Base-by-base conservation (phyloP, 1,140 invertebrate species). In the Hestina assimilis region DNA sequence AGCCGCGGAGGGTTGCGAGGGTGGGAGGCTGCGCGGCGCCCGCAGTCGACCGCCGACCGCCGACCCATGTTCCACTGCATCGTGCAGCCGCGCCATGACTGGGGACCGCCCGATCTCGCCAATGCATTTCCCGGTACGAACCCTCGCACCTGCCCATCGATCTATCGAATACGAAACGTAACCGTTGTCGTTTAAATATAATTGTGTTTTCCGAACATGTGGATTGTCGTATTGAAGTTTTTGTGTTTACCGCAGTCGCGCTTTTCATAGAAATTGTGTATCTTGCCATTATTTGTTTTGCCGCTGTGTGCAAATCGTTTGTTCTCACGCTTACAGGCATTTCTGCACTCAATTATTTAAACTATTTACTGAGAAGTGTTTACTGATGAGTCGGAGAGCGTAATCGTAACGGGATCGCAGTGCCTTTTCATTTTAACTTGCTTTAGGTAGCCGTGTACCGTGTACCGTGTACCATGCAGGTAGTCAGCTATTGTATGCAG, bases 51-150 rank as follows among this genome's bases (percentile, higher is more conserved):
- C 63, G 74, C 51, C 65, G 67, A 56, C 65, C 66, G 72, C 68
- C 52, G 42, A 54, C 51, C 55, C 48, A 94, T 95, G 93, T 95
- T 95, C 89, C 93, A 95, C 90, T 95, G 94, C 79, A 95, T 95
- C 69, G 94, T 95, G 72, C 94, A 95, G 84, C 93, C 93, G 80
- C 91, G 92, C 63, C 94, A 93, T 79, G 93, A 93, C 74, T 94
- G 93, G 93, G 93, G 92, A 69, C 91, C 93, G 82, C 91, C 93
- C 31, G 94, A 95, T 72, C 91, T 93, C 75, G 93, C 93, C 85
- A 93, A 94, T 83, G 93, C 94, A 15, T 94, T 94, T 87, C 93
- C 93, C 93, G 94, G 94, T 95, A 91, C 58, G 43, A 1, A 11
- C 41, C n/a, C 8, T 17, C 26, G 40, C 17, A 23, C 59, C 48